Base-by-base conservation (phyloP, 2,797 vertebrate species). In the Squalus acanthias region DNA sequence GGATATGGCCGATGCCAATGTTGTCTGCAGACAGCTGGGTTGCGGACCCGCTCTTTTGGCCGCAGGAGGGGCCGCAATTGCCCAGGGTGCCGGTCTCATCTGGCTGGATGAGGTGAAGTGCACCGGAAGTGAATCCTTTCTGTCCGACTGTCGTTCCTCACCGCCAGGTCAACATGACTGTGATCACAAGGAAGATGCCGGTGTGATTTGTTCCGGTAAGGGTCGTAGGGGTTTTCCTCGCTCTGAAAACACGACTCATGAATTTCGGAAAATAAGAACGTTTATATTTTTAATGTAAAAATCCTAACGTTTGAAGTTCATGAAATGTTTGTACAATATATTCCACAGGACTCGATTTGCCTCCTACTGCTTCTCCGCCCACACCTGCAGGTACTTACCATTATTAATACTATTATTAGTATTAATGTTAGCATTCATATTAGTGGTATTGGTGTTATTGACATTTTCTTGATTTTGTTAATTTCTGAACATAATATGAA, bases 171-270 rank as follows among this genome's bases (percentile, higher is more conserved):
- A 96, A 9, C 97, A 97, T 96, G 97, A 97, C 88, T 97, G 97
- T 1, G 97, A 97, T 33, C 97, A 97, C 89, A 97, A 97, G 2
- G 97, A 97, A 92, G 97, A 97, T 10, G 97, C 97, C 3, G 97
- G 97, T 17, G 96, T 97, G 89, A 96, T 95, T 70, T 97, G 97
- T 96, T 96, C 96, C 0, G 97, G 97, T 97, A 85, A 97, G 97
- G 9, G 96, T 39, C 0, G 10, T 1, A 4, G 10, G 10, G 50
- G 15, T 50, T 1, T 22, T 24, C 50, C 79, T 1, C 29, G 1
- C 2, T 46, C 20, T 29, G 22, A 29, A 24, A 4, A 91, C 53
- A 6, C 6, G 50, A 60, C 24, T 5, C 2, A 7, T 57, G 26
- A 2, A 10, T 87, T 24, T 87, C 0, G 8, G 1, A 50, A 7